Conservation (phyloP, 2,888 invertebrate genomes). For the Amiota minor region DNA sequence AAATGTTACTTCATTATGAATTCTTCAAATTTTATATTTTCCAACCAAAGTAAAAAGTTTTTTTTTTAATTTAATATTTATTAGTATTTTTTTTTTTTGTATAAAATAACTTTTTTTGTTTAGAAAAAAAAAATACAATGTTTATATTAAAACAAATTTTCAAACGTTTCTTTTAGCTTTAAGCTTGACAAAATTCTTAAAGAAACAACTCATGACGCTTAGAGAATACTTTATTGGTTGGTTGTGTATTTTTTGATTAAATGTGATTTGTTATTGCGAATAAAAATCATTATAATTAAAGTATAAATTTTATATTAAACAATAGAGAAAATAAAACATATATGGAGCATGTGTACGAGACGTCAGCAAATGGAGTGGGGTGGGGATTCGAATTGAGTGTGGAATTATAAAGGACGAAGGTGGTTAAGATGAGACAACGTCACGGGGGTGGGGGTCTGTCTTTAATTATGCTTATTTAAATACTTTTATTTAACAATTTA, state of each 20-base stretch:
- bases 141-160: conserved; percentile 1
- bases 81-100: not conserved
- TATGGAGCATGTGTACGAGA: not conserved
- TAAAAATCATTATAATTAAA: not conserved
- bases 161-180: conserved; percentile 24
- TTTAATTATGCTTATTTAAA: conserved; percentile 35
- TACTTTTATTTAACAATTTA: conserved; percentile 30
- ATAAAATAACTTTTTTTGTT: not conserved
- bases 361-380: too few relatives aligned
- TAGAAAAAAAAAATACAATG: not conserved
- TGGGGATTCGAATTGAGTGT: too few relatives aligned
- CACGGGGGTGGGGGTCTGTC: conserved; percentile 21
- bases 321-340: conserved; percentile 1
- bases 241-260: conserved; percentile 2
- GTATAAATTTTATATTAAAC: not conserved
- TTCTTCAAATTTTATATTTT: too few relatives aligned
- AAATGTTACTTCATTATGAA: too few relatives aligned
- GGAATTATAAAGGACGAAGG: conserved; percentile 27
- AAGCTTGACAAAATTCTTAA: conserved; percentile 13
- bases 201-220: conserved; percentile 7
- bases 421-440: conserved; percentile 32
- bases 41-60: too few relatives aligned
- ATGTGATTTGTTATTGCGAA: not conserved
- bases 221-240: not conserved
- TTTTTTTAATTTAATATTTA: too few relatives aligned